phyloP scores from a whole-genome alignment of 2,797 vertebrate genomes.

The Anguilla obscura region DNA sequence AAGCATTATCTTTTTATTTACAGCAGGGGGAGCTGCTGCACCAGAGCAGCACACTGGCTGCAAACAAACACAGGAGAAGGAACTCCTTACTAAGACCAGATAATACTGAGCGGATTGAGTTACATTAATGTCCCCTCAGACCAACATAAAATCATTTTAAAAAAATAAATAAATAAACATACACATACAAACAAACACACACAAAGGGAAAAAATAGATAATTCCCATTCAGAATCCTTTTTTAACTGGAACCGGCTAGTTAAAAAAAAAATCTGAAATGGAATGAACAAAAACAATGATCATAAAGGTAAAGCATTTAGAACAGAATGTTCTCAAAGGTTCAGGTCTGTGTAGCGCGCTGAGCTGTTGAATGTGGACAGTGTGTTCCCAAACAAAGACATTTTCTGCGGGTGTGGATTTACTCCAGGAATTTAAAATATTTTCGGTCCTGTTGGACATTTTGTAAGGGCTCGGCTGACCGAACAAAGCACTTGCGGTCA shows the following conservation, averaged over 20 bases:
- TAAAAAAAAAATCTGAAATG: background rate
- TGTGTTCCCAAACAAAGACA: background rate
- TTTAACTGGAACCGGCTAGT: background rate
- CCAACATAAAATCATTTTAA: background rate
- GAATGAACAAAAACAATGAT: background rate
- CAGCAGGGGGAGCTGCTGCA: constrained; percentile 31
- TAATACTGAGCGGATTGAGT: background rate
- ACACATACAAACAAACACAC: background rate
- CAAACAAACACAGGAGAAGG: background rate
- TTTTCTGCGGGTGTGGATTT: background rate
- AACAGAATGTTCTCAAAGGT: background rate
- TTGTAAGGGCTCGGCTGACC: background rate
- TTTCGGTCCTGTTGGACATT: background rate
- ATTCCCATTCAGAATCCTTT: background rate
- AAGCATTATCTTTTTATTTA: background rate
- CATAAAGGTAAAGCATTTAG: background rate
- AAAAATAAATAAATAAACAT: background rate
- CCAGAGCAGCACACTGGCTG: background rate
- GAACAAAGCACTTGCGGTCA: background rate
- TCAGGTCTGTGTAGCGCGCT: background rate
- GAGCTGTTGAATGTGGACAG: background rate
- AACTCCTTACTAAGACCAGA: background rate
- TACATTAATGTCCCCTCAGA: background rate
- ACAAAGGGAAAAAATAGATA: background rate
- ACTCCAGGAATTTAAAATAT: constrained; percentile 4